Evolutionary conservation across 2,888 invertebrate genomes (phyloP).

Genomic region (Mylabris sibirica): DNA sequence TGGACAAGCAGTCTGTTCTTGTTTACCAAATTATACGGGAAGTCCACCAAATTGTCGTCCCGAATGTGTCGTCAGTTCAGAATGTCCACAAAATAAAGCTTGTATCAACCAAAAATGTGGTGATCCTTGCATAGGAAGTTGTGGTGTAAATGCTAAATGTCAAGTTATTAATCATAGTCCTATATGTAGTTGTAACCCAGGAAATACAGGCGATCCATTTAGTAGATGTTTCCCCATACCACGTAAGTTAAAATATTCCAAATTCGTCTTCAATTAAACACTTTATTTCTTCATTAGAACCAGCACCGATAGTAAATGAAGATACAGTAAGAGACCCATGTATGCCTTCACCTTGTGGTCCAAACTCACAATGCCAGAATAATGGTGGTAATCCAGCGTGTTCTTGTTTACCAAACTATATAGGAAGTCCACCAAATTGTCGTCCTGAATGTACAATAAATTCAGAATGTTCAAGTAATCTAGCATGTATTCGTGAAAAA

Average conservation of each 20-base stretch:
- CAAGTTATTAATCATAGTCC: constrained; percentile 69
- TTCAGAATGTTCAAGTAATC: constrained; percentile 72
- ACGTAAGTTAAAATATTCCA: constrained; percentile 49
- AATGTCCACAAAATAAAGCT: constrained; percentile 72
- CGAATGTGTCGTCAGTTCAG: constrained; percentile 72
- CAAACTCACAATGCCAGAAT: constrained; percentile 74
- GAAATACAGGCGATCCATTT: constrained; percentile 67
- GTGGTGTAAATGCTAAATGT: constrained; percentile 66
- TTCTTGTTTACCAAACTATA: constrained; percentile 69
- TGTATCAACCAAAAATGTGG: constrained; percentile 75
- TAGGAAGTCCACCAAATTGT: constrained; percentile 77
- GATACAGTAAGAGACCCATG: constrained; percentile 67
- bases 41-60: constrained; percentile 66
- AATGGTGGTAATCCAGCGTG: constrained; percentile 74
- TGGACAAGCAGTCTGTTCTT: constrained; percentile 57
- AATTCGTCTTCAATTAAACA: constrained; percentile 44
- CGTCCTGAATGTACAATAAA: constrained; percentile 76
- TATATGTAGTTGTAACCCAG: constrained; percentile 66
- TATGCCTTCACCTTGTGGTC: constrained; percentile 76
- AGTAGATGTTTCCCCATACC: constrained; percentile 68
- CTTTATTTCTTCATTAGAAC: background rate
- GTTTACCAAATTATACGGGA: constrained; percentile 53
- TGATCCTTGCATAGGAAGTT: constrained; percentile 77
- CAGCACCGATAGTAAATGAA: background rate
- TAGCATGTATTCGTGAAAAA: constrained; percentile 77